Evolutionary conservation across 2,113 vertebrate species (phyloP).

Genomic region (Astatoreochromis straeleni): DNA sequence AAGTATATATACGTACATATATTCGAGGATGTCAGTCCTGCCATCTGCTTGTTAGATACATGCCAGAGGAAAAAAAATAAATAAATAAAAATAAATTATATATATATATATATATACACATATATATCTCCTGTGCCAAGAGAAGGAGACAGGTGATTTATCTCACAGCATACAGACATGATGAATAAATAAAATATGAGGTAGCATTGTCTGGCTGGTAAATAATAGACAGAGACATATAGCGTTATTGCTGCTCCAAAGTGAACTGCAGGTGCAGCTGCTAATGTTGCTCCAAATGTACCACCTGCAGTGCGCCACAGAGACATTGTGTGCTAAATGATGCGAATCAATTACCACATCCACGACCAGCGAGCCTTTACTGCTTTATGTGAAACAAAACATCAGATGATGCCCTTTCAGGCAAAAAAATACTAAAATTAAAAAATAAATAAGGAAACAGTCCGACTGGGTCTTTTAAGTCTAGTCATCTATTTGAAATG

Average conservation of each 20-base stretch:
- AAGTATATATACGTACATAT: background rate
- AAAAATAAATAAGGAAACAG: rapidly evolving
- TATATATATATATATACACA: rapidly evolving
- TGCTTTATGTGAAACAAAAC: background rate
- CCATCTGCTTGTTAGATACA: background rate
- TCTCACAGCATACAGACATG: background rate
- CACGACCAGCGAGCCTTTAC: background rate
- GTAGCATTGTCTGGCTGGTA: background rate
- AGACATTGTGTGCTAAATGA: constrained; percentile 23
- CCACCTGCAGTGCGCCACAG: constrained; percentile 32
- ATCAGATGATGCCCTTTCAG: background rate
- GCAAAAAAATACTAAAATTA: background rate
- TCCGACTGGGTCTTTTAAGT: background rate
- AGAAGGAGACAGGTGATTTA: background rate
- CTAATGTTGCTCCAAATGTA: constrained; percentile 6
- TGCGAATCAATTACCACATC: background rate
- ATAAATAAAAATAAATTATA: background rate
- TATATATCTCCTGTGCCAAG: background rate
- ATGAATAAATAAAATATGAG: background rate
- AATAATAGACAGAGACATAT: background rate
- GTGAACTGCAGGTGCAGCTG: constrained; percentile 20
- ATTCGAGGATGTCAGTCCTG: background rate
- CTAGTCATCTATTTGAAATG: background rate
- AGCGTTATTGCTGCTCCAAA: background rate
- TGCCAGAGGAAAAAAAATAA: background rate